Evolutionary conservation across 2,888 invertebrate genomes (phyloP).

Genomic region (Amiota minor): DNA sequence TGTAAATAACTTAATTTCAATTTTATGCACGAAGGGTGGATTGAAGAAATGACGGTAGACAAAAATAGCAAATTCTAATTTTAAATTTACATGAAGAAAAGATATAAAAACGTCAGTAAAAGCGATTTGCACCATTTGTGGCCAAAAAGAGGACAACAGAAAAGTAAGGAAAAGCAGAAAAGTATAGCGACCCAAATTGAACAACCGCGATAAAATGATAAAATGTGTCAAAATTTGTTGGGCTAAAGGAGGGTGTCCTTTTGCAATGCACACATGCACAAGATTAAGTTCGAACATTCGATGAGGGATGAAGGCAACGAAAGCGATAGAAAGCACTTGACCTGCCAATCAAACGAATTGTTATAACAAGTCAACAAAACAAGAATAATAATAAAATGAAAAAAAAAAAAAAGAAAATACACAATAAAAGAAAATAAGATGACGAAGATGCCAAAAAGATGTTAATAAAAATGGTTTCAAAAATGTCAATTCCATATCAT

Average conservation of each 20-base stretch:
- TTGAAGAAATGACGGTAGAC: not conserved
- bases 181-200: not conserved
- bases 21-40: not conserved
- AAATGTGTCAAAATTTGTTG: constrained; percentile 23
- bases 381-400: constrained; percentile 34
- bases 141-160: constrained; percentile 24
- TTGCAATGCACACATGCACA: no score
- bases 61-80: constrained; percentile 24
- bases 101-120: constrained; percentile 23
- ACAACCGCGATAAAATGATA: not conserved
- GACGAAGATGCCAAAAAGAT: not conserved
- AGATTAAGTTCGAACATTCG: no score
- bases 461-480: constrained; percentile 24
- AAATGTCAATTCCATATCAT: constrained; percentile 26
- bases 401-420: constrained; percentile 32
- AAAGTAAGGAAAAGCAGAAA: not conserved
- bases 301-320: no score
- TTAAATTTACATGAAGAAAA: constrained; percentile 24
- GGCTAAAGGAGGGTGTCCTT: not conserved
- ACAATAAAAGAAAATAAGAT: constrained; percentile 21
- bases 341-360: constrained; percentile 22
- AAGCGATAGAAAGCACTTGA: not conserved
- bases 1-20: constrained; percentile 24
- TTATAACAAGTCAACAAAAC: constrained; percentile 24
- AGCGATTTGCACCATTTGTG: constrained; percentile 58